Conservation (phyloP, 2,797 vertebrate genomes). For the Botia kubotai region DNA sequence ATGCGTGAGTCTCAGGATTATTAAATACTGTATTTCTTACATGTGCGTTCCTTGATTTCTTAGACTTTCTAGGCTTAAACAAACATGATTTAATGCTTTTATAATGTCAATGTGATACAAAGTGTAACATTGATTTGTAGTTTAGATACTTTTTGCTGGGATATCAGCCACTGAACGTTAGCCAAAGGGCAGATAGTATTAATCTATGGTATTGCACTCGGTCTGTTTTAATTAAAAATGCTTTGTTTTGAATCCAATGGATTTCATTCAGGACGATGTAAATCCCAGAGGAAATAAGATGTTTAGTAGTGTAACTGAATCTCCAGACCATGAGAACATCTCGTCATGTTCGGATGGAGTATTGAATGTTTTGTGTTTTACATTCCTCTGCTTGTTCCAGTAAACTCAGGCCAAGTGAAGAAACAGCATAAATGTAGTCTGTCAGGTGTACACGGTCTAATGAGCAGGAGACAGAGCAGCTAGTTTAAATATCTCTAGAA, state of each 20-base stretch:
- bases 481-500: slow-evolving; percentile 70
- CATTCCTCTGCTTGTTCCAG: slow-evolving; percentile 40
- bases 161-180: background rate
- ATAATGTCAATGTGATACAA: background rate
- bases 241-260: background rate
- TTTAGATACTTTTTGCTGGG: background rate
- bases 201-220: background rate
- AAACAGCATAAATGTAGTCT: slow-evolving; percentile 74
- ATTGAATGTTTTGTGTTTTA: slow-evolving; percentile 1
- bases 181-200: background rate
- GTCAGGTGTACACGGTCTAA: slow-evolving; percentile 67
- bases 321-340: background rate
- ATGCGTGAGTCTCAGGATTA: background rate
- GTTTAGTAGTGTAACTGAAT: background rate
- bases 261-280: background rate
- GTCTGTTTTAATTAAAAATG: slow-evolving; percentile 6
- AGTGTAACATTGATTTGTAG: slow-evolving; percentile 21
- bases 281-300: background rate
- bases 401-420: slow-evolving; percentile 58
- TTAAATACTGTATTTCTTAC: slow-evolving; percentile 34
- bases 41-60: background rate
- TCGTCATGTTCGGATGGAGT: slow-evolving; percentile 19
- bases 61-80: background rate
- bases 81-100: background rate
- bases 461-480: slow-evolving; percentile 71